phyloP scores from a whole-genome alignment of 2,113 vertebrate species.

The Elephas maximus region DNA sequence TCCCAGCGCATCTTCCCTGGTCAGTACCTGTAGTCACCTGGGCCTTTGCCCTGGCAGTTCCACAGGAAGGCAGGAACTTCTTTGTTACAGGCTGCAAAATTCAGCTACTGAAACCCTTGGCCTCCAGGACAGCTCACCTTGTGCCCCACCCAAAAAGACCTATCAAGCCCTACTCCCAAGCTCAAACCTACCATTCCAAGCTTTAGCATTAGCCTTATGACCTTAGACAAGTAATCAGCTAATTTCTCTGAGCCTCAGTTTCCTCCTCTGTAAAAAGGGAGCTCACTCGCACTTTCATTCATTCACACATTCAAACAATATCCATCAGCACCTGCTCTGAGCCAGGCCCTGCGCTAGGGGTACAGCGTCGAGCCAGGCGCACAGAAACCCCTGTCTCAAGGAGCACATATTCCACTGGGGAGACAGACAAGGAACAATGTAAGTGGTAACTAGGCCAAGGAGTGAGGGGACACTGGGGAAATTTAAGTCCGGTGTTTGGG shows the following conservation, averaged over 20 bases:
- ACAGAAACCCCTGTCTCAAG: not conserved
- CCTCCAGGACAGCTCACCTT: not conserved
- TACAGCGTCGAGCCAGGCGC: not conserved
- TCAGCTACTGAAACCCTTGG: not conserved
- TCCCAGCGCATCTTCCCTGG: accelerated
- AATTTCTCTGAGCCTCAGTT: not conserved
- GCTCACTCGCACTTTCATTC: too few species aligned
- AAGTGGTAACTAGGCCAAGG: not conserved
- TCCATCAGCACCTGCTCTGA: not conserved
- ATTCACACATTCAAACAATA: too few species aligned
- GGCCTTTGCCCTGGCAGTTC: not conserved
- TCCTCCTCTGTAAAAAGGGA: too few species aligned
- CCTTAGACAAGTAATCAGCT: not conserved
- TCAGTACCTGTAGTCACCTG: not conserved
- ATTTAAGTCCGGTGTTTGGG: too few species aligned
- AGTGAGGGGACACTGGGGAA: too few species aligned
- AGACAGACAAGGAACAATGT: not conserved
- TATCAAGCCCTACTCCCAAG: not conserved
- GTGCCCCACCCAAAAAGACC: not conserved
- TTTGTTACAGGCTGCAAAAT: not conserved
- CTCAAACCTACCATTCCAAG: too few species aligned
- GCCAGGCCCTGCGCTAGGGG: not conserved
- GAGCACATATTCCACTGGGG: too few species aligned
- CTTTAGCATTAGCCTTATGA: not conserved
- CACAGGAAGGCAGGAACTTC: not conserved